Conservation (phyloP, 2,888 invertebrate species). For the Ametastegia equiseti region DNA sequence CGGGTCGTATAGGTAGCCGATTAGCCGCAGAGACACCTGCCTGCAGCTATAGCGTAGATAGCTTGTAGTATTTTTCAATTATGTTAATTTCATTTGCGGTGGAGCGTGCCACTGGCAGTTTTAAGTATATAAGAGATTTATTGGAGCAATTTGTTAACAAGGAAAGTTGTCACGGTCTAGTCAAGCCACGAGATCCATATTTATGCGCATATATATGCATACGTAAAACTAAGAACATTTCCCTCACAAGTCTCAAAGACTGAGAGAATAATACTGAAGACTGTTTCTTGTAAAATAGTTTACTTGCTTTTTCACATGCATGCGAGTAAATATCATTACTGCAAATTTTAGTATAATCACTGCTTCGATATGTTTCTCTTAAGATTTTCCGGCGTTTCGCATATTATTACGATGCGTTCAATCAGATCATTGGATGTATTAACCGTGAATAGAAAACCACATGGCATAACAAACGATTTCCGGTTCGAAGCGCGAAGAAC, state of each 20-base stretch:
- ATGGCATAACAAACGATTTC: constrained; percentile 9
- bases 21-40: constrained; percentile 29
- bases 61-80: constrained; percentile 23
- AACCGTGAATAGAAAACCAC: background rate
- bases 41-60: background rate
- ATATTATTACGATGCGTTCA: background rate
- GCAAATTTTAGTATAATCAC: background rate
- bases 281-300: background rate
- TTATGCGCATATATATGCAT: background rate
- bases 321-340: background rate
- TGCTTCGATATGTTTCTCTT: background rate
- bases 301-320: background rate
- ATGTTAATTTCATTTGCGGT: constrained; percentile 37
- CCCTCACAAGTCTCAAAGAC: background rate
- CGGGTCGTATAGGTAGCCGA: background rate
- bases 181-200: background rate
- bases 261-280: background rate
- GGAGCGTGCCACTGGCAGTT: constrained; percentile 38
- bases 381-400: background rate
- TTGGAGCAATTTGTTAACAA: constrained; percentile 41
- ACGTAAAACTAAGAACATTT: background rate
- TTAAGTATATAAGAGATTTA: constrained; percentile 28
- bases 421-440: background rate
- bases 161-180: constrained; percentile 31
- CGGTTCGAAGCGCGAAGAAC: background rate